Conservation (phyloP, 2,888 invertebrate genomes). For the Sclerodermus sp. region DNA sequence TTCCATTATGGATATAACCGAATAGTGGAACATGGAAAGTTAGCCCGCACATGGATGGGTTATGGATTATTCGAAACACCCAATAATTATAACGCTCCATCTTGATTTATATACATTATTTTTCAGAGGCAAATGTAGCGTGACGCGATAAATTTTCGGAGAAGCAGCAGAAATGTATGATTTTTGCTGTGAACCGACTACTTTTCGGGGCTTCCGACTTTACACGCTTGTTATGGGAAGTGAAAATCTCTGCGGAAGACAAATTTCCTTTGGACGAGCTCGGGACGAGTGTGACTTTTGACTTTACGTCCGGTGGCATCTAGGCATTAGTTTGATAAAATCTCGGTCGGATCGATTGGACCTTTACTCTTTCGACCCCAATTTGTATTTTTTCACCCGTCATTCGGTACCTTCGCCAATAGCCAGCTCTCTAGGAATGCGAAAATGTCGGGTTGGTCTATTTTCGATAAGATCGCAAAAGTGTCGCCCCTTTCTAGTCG, state of each 20-base stretch:
- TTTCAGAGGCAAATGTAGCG: too few relatives aligned
- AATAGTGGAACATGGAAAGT: too few relatives aligned
- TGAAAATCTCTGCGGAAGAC: not conserved
- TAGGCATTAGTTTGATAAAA: slow-evolving; percentile 52
- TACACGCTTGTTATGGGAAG: not conserved
- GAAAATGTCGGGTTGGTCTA: slow-evolving; percentile 23
- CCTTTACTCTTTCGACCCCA: slow-evolving; percentile 36
- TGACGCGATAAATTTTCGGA: too few relatives aligned
- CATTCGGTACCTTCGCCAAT: slow-evolving; percentile 21
- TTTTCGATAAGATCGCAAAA: slow-evolving; percentile 28
- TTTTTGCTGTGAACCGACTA: too few relatives aligned
- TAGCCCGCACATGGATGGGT: too few relatives aligned
- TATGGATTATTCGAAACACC: too few relatives aligned
- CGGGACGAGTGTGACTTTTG: slow-evolving; percentile 42
- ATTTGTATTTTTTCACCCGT: slow-evolving; percentile 33
- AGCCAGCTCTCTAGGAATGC: slow-evolving; percentile 32
- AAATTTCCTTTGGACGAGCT: slow-evolving; percentile 6
- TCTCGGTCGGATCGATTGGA: slow-evolving; percentile 32
- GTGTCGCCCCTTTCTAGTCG: slow-evolving; percentile 26
- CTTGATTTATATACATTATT: too few relatives aligned
- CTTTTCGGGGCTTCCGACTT: too few relatives aligned
- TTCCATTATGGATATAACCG: too few relatives aligned
- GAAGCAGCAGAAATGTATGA: too few relatives aligned
- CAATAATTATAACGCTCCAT: too few relatives aligned
- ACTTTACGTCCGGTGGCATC: slow-evolving; percentile 43